Percentiles rank a stretch among this genome's conserved stretches.
Evolutionary conservation across 2,113 vertebrate species (phyloP).

Genomic region (Oryzias woworae): DNA sequence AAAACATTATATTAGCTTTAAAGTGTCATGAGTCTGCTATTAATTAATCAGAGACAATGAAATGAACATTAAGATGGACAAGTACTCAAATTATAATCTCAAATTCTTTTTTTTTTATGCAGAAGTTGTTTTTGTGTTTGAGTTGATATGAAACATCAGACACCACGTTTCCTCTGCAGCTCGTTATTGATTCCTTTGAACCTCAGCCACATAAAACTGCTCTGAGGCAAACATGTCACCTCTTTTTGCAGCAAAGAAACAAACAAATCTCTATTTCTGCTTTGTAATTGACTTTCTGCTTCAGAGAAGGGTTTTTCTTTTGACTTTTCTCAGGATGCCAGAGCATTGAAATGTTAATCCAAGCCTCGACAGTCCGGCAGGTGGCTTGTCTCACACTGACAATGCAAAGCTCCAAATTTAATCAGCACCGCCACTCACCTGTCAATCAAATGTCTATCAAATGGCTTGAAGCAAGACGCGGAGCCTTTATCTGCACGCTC

Average conservation of each 20-base stretch:
- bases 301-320: constrained; percentile 12
- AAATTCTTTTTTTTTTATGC: constrained; percentile 9
- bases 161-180: not conserved
- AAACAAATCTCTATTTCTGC: constrained; percentile 8
- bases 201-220: too few relatives aligned
- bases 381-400: constrained; percentile 30
- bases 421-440: constrained; percentile 12
- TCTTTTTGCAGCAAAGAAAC: constrained; percentile 2
- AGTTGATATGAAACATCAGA: constrained; percentile 24
- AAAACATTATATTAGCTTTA: too few relatives aligned
- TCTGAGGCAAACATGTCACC: constrained; percentile 9
- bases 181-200: not conserved
- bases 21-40: too few relatives aligned
- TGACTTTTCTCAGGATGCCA: constrained; percentile 24
- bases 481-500: constrained; percentile 14
- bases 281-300: constrained; percentile 20
- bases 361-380: constrained; percentile 22
- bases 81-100: constrained; percentile 5
- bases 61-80: constrained; percentile 17
- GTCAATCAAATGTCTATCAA: constrained; percentile 38
- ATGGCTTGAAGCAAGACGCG: constrained; percentile 17
- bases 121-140: constrained; percentile 1
- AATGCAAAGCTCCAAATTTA: constrained; percentile 42
- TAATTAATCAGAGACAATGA: not conserved
- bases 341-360: constrained; percentile 35